Base-by-base conservation (phyloP, 1,140 invertebrate genomes). In the Gerris buenoi region DNA sequence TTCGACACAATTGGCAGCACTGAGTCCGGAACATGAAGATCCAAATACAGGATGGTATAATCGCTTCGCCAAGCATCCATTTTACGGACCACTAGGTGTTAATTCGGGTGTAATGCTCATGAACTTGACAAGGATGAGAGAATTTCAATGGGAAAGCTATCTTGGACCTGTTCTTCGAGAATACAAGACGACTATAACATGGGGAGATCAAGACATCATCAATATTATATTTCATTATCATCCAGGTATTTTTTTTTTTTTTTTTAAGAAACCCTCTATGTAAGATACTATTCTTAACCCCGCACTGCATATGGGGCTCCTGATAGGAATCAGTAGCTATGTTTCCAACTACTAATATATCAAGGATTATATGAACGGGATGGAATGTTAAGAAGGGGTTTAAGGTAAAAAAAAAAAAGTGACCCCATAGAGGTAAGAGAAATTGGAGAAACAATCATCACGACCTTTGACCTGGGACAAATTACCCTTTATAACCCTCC, bases 131-230 rank as follows among this genome's bases (percentile, higher is more conserved):
- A 83, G 90, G 73, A 91, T 97, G 88, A 80, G 93, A 71, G 75
- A 83, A 62, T 91, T 94, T 72, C 81, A 86, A 46, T 97, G 93
- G 93, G 85, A 86, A 56, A 81, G 87, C 67, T 88, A 92, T 76
- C 83, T 97, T 1, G 81, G 87, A 63, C 86, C 89, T 14, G 89
- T 95, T 71, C 90, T 91, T 77, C 84, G 89, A 71, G 85, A 90
- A 75, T 97, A 91, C 78, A 88, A 86, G 71, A 74, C 88, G 10
- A 87, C 91, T 73, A 92, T 97, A 61, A 93, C 90, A 2, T 97
- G 91, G 91, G 95, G 94, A n/a, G 94, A 97, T 79, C 95, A 97
- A 79, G 94, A 97, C 80, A 92, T 97, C 67, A 93, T 97, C 69
- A 97, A 97, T 76, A 94, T 97, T 70, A 88, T 95, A 72, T 96